Evolutionary conservation across 1,140 invertebrate genomes (phyloP).

Genomic region (Aleiodes sp.): DNA sequence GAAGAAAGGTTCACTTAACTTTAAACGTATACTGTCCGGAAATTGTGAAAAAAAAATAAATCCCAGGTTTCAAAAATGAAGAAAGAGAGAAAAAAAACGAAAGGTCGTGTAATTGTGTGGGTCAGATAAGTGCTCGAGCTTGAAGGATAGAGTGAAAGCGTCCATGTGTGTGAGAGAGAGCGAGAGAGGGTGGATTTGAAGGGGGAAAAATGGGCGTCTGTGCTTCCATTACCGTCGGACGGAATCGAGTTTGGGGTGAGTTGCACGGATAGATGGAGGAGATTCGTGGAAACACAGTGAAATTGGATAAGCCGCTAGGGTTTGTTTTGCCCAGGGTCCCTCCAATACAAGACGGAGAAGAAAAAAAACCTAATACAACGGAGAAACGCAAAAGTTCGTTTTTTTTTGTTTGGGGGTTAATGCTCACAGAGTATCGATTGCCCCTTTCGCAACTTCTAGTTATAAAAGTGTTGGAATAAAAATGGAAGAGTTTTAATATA

Average conservation of each 20-base stretch:
- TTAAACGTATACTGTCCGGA: background rate
- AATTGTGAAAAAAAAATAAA: slow-evolving; percentile 35
- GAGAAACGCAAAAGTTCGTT: background rate
- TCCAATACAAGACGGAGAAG: background rate
- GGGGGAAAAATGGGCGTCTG: background rate
- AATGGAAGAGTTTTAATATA: background rate
- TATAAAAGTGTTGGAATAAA: background rate
- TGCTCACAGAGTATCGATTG: slow-evolving; percentile 4
- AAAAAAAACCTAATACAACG: slow-evolving; percentile 8
- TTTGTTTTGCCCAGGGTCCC: slow-evolving; percentile 50
- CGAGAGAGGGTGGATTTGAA: background rate
- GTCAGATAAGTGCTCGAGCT: background rate
- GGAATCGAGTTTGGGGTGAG: slow-evolving; percentile 20
- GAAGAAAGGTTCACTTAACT: background rate
- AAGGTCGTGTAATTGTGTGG: background rate
- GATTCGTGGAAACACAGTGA: slow-evolving; percentile 52
- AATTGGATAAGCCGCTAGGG: slow-evolving; percentile 54
- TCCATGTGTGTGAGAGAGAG: background rate
- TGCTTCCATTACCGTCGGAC: slow-evolving; percentile 29
- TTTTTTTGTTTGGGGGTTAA: slow-evolving; percentile 1
- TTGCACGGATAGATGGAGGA: slow-evolving; percentile 45
- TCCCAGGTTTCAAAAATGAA: background rate
- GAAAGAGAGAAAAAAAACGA: background rate
- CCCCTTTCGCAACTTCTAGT: background rate
- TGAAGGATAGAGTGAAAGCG: background rate